Evolutionary conservation across 2,113 vertebrate genomes (phyloP).

Genomic region (Polyodon spathula): DNA sequence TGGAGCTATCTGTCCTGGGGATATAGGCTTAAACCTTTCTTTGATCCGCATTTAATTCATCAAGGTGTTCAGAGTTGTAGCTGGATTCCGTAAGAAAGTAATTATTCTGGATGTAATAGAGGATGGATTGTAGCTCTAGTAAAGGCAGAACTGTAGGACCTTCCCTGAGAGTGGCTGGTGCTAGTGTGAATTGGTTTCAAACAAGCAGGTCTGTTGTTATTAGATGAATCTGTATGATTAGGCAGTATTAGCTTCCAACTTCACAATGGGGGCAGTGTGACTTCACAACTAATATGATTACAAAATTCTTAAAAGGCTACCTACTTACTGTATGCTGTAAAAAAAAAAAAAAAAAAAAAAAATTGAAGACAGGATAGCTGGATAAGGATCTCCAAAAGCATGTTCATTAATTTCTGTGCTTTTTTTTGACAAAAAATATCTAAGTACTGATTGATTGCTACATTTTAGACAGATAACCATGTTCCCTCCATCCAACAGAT

Average conservation of each 20-base stretch:
- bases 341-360: no score
- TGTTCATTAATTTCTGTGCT: no score
- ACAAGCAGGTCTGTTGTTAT: conserved; percentile 27
- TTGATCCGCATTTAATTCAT: conserved; percentile 72
- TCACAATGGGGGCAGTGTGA: not conserved
- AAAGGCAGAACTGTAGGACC: conserved; percentile 21
- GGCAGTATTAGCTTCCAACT: conserved; percentile 14
- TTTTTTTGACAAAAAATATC: no score
- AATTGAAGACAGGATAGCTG: no score
- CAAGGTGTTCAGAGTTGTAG: conserved; percentile 43
- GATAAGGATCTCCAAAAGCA: no score
- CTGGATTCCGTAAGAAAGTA: conserved; percentile 44
- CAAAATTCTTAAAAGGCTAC: not conserved
- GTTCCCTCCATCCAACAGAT: not conserved
- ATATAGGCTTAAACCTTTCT: conserved; percentile 64
- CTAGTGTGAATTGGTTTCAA: conserved; percentile 26
- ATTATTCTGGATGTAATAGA: conserved; percentile 38
- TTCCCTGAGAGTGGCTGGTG: conserved; percentile 24
- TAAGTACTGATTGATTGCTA: no score
- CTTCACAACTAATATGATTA: not conserved
- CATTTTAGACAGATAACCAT: no score
- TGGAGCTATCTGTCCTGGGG: conserved; percentile 60
- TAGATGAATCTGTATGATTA: conserved; percentile 22
- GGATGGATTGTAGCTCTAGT: conserved; percentile 3
- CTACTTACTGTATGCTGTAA: no score